These are phyloP conservation scores for Anhinga anhinga DNA, from an alignment of 2,113 vertebrate genomes.

Conservation along the genomic window DNA sequence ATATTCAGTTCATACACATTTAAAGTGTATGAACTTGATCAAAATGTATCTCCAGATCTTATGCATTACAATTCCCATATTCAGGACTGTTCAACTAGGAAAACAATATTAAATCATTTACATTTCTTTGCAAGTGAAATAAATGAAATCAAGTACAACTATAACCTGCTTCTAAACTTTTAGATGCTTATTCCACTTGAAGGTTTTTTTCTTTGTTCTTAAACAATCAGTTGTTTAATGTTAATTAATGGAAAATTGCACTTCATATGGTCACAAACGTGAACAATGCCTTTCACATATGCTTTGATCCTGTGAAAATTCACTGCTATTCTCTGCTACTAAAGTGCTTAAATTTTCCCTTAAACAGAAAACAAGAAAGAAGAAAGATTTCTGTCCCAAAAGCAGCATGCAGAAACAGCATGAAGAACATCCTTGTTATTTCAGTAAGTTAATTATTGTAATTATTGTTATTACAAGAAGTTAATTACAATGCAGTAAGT, in stretches of 20 bases:
- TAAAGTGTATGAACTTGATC: not conserved
- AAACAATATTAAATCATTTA: conserved; percentile 28
- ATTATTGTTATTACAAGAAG: conserved; percentile 55
- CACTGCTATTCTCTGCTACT: not conserved
- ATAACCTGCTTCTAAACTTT: not conserved
- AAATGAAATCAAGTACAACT: not conserved
- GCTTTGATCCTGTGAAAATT: conserved; percentile 11
- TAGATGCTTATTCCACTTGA: not conserved
- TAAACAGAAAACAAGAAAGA: not conserved
- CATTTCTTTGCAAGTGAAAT: conserved; percentile 27
- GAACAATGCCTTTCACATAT: not conserved
- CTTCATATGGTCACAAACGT: not conserved
- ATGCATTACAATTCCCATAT: not conserved
- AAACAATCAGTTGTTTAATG: not conserved
- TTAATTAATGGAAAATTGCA: conserved; percentile 15
- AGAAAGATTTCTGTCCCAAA: not conserved
- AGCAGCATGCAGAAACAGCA: not conserved
- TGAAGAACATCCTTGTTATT: conserved; percentile 29
- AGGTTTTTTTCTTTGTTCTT: not conserved
- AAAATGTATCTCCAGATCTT: conserved; percentile 38
- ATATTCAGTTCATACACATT: conserved; percentile 40
- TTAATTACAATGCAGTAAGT: conserved; percentile 13
- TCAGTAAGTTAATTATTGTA: conserved; percentile 50
- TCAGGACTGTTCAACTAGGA: not conserved
- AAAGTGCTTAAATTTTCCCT: not conserved